Base-by-base conservation (phyloP, 2,113 vertebrate genomes). In the Tapirus terrestris region DNA sequence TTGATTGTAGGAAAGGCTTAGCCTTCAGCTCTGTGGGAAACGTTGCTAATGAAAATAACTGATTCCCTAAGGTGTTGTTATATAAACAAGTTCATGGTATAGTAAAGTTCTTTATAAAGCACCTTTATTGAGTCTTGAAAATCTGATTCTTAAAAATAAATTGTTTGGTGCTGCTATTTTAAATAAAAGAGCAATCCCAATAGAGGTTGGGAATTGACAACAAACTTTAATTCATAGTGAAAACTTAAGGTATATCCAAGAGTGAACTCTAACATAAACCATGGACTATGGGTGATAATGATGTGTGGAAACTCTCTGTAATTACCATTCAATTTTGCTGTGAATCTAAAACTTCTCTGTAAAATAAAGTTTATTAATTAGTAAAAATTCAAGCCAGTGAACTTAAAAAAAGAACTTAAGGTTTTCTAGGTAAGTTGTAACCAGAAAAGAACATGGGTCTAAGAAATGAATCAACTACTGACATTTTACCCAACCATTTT, bases 91-190 rank as follows among this genome's bases (percentile, higher is more conserved):
- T 43, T 70, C 29, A 14, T 63, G 6, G 25, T 91, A 70, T 43
- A 45, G 23, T 29, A 76, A 75, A 51, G 9, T 94, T 97, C 70
- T 93, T 92, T 87, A 81, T 94, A 65, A 94, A 87, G 39, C 48
- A 81, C 45, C 5, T 97, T 89, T 85, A 33, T 23, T 96, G 63
- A 84, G 6, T 75, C 77, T 29, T 86, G 36, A 93, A 96, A 85
- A 77, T 11, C 45, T 96, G 76, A 96, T 93, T 82, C 51, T 72
- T 97, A 96, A 93, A 94, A 94, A 80, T 39, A 77, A 17, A 56
- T 80, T 86, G 14, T n/a, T 85, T 81, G 12, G 23, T 76, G 33
- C 2, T 48, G 25, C 8, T 94, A 92, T 87, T 96, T 94, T 82
- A 75, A 92, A 96, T 51, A 77, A 73, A 97, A 92, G n/a, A 67